Evolutionary conservation across 2,797 vertebrate species (phyloP).

Genomic region (Neomorphus geoffroyi): DNA sequence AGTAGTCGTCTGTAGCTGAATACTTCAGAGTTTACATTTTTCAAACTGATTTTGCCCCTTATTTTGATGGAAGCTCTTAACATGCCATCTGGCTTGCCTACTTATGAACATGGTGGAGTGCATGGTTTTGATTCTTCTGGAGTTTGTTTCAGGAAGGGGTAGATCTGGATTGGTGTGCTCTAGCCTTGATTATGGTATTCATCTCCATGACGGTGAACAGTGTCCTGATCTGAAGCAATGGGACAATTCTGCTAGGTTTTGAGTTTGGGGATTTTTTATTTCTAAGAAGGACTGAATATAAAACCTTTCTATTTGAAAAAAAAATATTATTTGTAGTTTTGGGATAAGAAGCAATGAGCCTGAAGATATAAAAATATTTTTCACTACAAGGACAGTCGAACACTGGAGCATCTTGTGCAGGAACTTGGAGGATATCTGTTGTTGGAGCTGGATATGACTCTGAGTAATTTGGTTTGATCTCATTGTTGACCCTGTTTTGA

Average conservation of each 20-base stretch:
- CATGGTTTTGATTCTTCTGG: not conserved
- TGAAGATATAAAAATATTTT: not conserved
- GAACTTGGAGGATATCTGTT: not conserved
- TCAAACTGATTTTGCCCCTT: not conserved
- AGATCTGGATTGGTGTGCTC: not conserved
- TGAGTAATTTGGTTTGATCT: not conserved
- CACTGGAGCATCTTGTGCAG: not conserved
- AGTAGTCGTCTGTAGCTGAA: not conserved
- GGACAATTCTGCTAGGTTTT: not conserved
- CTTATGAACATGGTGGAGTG: fast-evolving
- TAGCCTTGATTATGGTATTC: not conserved
- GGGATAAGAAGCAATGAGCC: not conserved
- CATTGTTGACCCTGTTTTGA: not conserved
- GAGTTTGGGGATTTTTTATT: not conserved
- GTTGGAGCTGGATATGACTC: fast-evolving
- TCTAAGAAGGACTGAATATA: not conserved
- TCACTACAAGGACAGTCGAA: not conserved
- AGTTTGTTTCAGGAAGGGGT: not conserved
- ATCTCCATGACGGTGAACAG: too few species aligned
- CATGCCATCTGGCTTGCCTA: not conserved
- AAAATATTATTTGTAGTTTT: not conserved
- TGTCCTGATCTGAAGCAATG: not conserved
- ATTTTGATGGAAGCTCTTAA: not conserved
- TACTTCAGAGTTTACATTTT: not conserved
- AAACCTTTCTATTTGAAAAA: not conserved